Evolutionary conservation across 2,113 vertebrate genomes (phyloP).

Genomic region (Halichoeres trimaculatus): DNA sequence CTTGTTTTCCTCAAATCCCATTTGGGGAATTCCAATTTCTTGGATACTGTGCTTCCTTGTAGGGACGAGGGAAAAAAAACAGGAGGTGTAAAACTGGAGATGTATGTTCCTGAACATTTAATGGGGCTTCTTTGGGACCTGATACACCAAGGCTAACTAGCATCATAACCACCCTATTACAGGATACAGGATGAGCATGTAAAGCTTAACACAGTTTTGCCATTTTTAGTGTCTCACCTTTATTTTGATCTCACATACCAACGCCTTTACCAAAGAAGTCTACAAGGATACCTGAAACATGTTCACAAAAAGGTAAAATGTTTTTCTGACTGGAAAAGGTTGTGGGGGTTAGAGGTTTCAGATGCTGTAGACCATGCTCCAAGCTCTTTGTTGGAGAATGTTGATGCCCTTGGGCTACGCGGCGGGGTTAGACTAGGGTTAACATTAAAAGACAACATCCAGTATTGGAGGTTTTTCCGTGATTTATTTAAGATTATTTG

Average conservation of each 20-base stretch:
- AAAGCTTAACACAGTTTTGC: not conserved
- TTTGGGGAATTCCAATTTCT: constrained; percentile 68
- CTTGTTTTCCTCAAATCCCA: constrained; percentile 66
- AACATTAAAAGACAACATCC: not conserved
- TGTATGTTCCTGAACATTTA: constrained; percentile 63
- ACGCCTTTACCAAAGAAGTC: not conserved
- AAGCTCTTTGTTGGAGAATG: not conserved
- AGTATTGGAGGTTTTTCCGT: not conserved
- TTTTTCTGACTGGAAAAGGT: not conserved
- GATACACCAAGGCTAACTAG: constrained; percentile 34
- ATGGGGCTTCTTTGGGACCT: constrained; percentile 49
- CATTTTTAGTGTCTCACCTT: too few relatives aligned
- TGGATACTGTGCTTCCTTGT: constrained; percentile 40
- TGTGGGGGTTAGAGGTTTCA: constrained; percentile 5
- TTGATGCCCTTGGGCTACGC: not conserved
- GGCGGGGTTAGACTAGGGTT: not conserved
- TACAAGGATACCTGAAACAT: not conserved
- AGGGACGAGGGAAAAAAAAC: constrained; percentile 27
- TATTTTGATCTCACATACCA: not conserved
- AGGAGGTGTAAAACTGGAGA: constrained; percentile 31
- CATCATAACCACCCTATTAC: constrained; percentile 18
- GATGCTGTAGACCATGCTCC: not conserved
- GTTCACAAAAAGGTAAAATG: not conserved
- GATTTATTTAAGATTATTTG: not conserved
- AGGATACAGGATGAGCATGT: not conserved